phyloP scores from a whole-genome alignment of 2,797 vertebrate species.

The Odontamblyopus lacepedii region DNA sequence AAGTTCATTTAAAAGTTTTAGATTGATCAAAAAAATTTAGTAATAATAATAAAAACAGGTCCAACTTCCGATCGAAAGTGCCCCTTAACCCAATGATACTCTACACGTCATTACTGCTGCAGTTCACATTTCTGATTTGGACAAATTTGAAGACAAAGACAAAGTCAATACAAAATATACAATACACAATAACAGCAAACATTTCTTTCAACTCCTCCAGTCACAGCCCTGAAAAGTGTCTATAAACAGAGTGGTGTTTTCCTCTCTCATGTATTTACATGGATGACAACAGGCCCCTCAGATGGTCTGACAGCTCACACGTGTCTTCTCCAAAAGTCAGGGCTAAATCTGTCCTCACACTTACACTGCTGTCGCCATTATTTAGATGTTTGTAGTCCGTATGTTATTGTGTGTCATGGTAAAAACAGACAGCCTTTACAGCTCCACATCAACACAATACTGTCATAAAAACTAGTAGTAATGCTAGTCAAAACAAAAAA shows the following conservation, averaged over 20 bases:
- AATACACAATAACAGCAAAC: background rate
- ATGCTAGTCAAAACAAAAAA: background rate
- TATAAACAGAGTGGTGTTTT: background rate
- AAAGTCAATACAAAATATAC: background rate
- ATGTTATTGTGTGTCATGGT: constrained; percentile 25
- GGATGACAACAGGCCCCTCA: constrained; percentile 42
- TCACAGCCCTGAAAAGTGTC: background rate
- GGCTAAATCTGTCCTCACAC: constrained; percentile 31
- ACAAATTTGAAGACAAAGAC: background rate
- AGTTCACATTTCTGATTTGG: no score
- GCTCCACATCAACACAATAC: constrained; percentile 29
- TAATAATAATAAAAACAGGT: no score
- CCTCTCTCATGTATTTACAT: background rate
- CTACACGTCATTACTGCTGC: no score
- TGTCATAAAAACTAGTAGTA: constrained; percentile 4
- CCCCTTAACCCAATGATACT: no score
- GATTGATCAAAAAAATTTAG: no score
- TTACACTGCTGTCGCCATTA: constrained; percentile 29
- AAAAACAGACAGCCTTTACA: constrained; percentile 13
- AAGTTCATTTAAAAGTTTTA: no score
- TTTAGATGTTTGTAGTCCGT: constrained; percentile 24
- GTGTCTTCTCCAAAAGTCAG: constrained; percentile 21
- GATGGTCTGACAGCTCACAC: constrained; percentile 40
- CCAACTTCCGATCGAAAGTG: no score
- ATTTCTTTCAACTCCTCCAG: background rate